A percentile compares a stretch with the other conserved stretches of the same genome.
Evolutionary conservation across 2,113 vertebrate genomes (phyloP).

Genomic region (Forbesichthys papilliferus): DNA sequence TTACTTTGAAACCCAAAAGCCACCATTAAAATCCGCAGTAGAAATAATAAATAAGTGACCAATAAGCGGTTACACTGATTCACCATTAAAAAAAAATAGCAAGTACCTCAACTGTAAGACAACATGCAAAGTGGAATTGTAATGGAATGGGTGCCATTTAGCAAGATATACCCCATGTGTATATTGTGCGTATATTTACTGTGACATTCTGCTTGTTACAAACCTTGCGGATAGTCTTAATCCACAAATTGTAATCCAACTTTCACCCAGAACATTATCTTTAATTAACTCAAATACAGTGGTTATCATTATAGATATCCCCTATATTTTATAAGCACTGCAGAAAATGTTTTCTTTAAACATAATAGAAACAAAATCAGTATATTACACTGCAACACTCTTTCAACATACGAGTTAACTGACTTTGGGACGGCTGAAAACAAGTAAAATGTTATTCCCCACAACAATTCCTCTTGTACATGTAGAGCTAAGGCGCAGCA

Average conservation of each 20-base stretch:
- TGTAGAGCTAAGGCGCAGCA: not conserved
- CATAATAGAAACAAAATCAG: too few relatives aligned
- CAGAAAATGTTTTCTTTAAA: not conserved
- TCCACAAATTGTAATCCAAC: not conserved
- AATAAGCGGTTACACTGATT: slow-evolving; percentile 8
- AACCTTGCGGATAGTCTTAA: not conserved
- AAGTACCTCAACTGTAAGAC: slow-evolving; percentile 12
- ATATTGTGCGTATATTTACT: slow-evolving; percentile 52
- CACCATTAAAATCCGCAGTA: slow-evolving; percentile 10
- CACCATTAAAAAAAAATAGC: slow-evolving; percentile 38
- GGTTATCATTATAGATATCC: slow-evolving; percentile 25
- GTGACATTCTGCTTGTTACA: slow-evolving; percentile 17
- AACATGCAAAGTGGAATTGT: not conserved
- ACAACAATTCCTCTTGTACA: not conserved
- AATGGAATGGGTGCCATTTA: slow-evolving; percentile 3
- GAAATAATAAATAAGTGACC: slow-evolving; percentile 49
- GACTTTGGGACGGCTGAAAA: too few relatives aligned
- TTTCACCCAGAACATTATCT: not conserved
- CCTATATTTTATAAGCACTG: slow-evolving; percentile 1
- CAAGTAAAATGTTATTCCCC: too few relatives aligned
- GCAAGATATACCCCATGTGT: slow-evolving; percentile 20
- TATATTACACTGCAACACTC: too few relatives aligned
- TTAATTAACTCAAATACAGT: not conserved
- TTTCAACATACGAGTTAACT: too few relatives aligned
- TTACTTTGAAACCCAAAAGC: slow-evolving; percentile 10